phyloP scores from a whole-genome alignment of 1,140 invertebrate genomes.

The Pachyrhynchus sulphureomaculatus region DNA sequence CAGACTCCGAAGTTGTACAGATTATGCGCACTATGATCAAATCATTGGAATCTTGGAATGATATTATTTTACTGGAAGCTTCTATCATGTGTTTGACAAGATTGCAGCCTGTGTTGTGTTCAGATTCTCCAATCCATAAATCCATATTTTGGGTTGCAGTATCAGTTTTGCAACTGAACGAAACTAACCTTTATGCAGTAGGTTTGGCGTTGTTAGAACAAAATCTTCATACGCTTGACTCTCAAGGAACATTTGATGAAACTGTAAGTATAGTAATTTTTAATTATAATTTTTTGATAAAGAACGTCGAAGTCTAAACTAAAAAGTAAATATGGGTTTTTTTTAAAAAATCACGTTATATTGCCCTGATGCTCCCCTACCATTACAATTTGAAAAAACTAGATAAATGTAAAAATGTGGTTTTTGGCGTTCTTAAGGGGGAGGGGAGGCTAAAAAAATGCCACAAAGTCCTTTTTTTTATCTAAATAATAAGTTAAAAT shows the following conservation, averaged over 20 bases:
- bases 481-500: no score
- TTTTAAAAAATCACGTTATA: no score
- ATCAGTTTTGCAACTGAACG: slow-evolving; percentile 92
- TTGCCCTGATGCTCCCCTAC: no score
- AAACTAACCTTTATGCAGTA: slow-evolving; percentile 88
- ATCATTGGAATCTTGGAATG: slow-evolving; percentile 92
- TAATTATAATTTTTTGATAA: no score
- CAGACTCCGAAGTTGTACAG: slow-evolving; percentile 90
- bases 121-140: slow-evolving; percentile 91
- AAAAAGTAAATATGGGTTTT: no score
- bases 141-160: slow-evolving; percentile 96
- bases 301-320: no score
- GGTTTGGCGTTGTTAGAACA: slow-evolving; percentile 94
- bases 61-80: slow-evolving; percentile 88
- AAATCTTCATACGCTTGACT: slow-evolving; percentile 94
- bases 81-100: slow-evolving; percentile 95
- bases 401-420: no score
- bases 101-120: slow-evolving; percentile 85
- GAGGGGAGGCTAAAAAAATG: no score
- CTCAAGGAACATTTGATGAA: slow-evolving; percentile 83
- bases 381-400: no score
- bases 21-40: slow-evolving; percentile 90
- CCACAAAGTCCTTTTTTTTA: no score
- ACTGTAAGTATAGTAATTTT: no score
- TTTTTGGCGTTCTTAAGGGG: no score